Conservation (phyloP, 1,140 invertebrate species). For the Drosophila pallidifrons region DNA sequence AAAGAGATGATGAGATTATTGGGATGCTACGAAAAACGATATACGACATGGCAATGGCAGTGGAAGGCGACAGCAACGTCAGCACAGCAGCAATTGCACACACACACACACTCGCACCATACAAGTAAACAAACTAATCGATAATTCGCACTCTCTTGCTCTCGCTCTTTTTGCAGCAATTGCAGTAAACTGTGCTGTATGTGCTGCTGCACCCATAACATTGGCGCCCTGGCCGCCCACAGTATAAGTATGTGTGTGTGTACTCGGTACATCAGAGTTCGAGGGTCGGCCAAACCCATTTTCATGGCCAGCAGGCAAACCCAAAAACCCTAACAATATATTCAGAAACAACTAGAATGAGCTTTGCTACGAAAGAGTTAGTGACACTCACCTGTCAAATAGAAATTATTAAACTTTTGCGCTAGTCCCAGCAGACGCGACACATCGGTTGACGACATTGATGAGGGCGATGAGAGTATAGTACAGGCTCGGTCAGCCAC, state of each 20-base stretch:
- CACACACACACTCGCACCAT: slow-evolving; percentile 9
- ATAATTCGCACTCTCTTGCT: slow-evolving; percentile 54
- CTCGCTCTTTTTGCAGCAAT: slow-evolving; percentile 47
- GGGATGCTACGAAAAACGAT: slow-evolving; percentile 37
- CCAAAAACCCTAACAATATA: slow-evolving; percentile 20
- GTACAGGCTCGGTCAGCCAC: slow-evolving; percentile 37
- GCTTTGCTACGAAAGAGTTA: slow-evolving; percentile 7
- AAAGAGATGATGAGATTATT: slow-evolving; percentile 6
- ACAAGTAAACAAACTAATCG: slow-evolving; percentile 62
- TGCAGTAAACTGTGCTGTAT: slow-evolving; percentile 50
- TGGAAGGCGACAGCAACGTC: slow-evolving; percentile 28
- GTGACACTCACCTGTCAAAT: slow-evolving; percentile 89
- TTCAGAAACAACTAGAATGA: neutral
- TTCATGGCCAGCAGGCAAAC: slow-evolving; percentile 46
- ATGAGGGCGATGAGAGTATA: slow-evolving; percentile 24
- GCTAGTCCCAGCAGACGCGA: slow-evolving; percentile 91
- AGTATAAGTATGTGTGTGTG: slow-evolving; percentile 14
- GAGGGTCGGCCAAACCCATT: slow-evolving; percentile 54
- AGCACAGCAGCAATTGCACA: slow-evolving; percentile 32
- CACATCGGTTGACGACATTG: slow-evolving; percentile 82
- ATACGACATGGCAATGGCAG: slow-evolving; percentile 45
- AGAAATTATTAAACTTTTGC: slow-evolving; percentile 94
- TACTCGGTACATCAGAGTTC: slow-evolving; percentile 18
- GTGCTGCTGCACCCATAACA: slow-evolving; percentile 48
- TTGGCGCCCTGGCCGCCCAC: slow-evolving; percentile 57